Evolutionary conservation across 2,797 vertebrate species (phyloP).

Genomic region (Manis javanica): DNA sequence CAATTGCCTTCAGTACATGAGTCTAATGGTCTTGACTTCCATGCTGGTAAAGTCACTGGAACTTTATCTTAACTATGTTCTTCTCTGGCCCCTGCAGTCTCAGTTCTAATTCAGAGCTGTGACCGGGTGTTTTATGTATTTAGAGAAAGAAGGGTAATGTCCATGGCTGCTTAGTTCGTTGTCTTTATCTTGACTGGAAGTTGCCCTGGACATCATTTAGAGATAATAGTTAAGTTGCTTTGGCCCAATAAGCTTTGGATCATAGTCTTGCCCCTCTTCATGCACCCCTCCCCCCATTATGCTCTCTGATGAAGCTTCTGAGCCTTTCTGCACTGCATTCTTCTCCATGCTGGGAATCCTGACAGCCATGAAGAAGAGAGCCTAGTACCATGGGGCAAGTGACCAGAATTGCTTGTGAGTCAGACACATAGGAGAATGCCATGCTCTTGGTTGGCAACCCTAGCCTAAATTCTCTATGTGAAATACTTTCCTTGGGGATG

Average conservation of each 20-base stretch:
- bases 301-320: not conserved
- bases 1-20: not conserved
- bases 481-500: conserved; percentile 8
- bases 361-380: not conserved
- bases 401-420: not conserved
- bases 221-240: not conserved
- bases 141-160: not conserved
- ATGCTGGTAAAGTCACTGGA: not conserved
- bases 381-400: not conserved
- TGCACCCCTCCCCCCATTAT: too few species aligned
- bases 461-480: not conserved
- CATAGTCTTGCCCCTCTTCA: not conserved
- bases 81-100: not conserved
- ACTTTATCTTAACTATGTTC: not conserved
- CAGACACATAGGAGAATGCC: not conserved
- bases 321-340: not conserved
- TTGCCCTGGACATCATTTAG: not conserved
- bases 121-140: not conserved
- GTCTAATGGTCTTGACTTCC: not conserved
- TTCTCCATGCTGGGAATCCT: not conserved
- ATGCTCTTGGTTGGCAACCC: not conserved
- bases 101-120: not conserved
- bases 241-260: not conserved
- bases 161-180: not conserved
- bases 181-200: not conserved